Evolutionary conservation across 1,140 invertebrate genomes (phyloP).

Genomic region (Phymastichus coffea): DNA sequence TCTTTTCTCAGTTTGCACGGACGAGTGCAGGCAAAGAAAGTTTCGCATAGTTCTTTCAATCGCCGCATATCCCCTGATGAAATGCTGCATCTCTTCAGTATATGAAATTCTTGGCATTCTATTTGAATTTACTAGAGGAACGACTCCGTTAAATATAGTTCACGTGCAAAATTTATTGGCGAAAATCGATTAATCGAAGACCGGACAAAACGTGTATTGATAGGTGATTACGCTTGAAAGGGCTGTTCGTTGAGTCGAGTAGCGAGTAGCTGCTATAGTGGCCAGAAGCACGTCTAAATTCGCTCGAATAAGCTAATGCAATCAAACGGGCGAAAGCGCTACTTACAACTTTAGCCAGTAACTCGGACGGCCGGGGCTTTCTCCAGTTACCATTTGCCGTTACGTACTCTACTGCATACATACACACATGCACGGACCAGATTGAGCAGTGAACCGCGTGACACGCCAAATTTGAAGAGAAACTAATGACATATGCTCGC

Average conservation of each 20-base stretch:
- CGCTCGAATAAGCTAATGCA: slow-evolving; percentile 39
- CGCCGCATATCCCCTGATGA: slow-evolving; percentile 16
- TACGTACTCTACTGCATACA: not conserved
- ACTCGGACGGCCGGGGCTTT: slow-evolving; percentile 25
- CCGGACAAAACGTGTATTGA: no score
- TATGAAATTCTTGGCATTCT: no score
- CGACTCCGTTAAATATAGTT: no score
- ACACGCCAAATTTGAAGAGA: not conserved
- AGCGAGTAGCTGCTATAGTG: not conserved
- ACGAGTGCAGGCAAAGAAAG: not conserved
- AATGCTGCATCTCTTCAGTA: no score
- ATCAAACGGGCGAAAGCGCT: slow-evolving; percentile 43
- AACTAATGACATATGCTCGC: not conserved
- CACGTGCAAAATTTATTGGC: no score
- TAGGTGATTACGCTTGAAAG: no score
- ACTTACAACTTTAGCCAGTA: slow-evolving; percentile 37
- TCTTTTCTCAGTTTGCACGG: slow-evolving; percentile 7
- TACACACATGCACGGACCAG: not conserved
- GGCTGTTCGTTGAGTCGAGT: no score
- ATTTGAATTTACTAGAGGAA: no score
- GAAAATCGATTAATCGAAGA: no score
- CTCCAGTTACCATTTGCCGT: slow-evolving; percentile 8
- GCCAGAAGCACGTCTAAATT: slow-evolving; percentile 29
- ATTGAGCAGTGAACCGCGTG: not conserved
- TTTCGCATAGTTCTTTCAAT: slow-evolving; percentile 24